A percentile compares a stretch with the other conserved stretches of the same genome.
Conservation (phyloP, 2,797 vertebrate genomes). For the Lacerta agilis region DNA sequence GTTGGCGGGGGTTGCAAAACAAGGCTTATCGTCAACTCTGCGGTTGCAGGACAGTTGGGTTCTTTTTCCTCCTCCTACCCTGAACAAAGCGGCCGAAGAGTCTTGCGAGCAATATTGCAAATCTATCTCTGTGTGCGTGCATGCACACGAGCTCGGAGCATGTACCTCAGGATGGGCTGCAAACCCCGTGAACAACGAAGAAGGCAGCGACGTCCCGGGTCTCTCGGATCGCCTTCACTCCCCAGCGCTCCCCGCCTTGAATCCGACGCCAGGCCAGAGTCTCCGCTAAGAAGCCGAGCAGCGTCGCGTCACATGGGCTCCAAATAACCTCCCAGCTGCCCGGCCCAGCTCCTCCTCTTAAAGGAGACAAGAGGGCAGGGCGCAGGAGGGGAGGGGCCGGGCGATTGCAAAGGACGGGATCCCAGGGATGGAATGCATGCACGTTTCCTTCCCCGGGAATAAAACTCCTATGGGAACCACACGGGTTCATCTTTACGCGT, state of each 20-base stretch:
- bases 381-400: background rate
- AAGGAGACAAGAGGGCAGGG: background rate
- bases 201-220: background rate
- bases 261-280: background rate
- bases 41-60: too few species aligned
- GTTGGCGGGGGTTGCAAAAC: background rate
- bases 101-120: background rate
- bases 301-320: background rate
- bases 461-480: background rate
- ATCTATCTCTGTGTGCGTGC: too few species aligned
- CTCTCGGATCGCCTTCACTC: background rate
- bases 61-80: background rate
- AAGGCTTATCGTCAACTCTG: background rate
- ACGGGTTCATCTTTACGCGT: too few species aligned
- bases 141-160: background rate
- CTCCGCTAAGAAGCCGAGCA: background rate
- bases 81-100: background rate
- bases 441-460: background rate
- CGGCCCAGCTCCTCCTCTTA: background rate
- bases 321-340: background rate
- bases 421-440: background rate
- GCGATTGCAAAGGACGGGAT: background rate
- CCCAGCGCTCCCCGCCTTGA: background rate
- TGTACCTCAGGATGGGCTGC: background rate
- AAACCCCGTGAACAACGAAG: too few species aligned